These are phyloP conservation scores for Aegotheles bennettii DNA, from an alignment of 2,113 vertebrate species.

Conservation along the genomic window DNA sequence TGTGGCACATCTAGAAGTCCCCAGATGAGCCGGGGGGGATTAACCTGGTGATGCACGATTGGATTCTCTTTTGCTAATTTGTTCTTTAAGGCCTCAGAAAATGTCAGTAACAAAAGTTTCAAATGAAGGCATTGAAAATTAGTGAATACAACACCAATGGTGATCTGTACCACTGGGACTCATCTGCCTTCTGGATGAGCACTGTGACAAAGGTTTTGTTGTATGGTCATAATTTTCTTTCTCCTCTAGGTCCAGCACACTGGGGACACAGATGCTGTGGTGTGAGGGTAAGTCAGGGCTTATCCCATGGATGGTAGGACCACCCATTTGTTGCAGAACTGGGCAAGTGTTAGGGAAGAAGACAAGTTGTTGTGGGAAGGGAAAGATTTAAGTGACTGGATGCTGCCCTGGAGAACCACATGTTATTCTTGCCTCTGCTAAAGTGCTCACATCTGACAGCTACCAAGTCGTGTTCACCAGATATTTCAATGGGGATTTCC, in stretches of 20 bases:
- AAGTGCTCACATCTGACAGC: not conserved
- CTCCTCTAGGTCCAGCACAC: not conserved
- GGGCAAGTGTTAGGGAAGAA: not conserved
- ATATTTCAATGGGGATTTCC: not conserved
- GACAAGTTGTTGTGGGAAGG: not conserved
- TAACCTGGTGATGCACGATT: not conserved
- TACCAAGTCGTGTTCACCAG: not conserved
- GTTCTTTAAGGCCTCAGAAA: not conserved
- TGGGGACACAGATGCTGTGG: not conserved
- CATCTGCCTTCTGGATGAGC: not conserved
- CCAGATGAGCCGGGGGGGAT: not conserved
- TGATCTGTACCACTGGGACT: not conserved
- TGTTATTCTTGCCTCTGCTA: not conserved
- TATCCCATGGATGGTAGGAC: not conserved
- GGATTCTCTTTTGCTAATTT: not conserved
- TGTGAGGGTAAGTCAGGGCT: not conserved
- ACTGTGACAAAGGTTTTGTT: not conserved
- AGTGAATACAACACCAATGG: not conserved
- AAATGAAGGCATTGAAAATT: not conserved
- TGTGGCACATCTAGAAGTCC: not conserved
- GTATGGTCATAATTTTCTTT: accelerated
- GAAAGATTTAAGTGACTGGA: not conserved
- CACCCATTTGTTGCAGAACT: not conserved
- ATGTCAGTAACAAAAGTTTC: not conserved
- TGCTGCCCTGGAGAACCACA: not conserved